These are phyloP conservation scores for Mnemiopsis leidyi DNA, from an alignment of 37 sponge, comb jelly and placozoan species.

Conservation along the genomic window DNA sequence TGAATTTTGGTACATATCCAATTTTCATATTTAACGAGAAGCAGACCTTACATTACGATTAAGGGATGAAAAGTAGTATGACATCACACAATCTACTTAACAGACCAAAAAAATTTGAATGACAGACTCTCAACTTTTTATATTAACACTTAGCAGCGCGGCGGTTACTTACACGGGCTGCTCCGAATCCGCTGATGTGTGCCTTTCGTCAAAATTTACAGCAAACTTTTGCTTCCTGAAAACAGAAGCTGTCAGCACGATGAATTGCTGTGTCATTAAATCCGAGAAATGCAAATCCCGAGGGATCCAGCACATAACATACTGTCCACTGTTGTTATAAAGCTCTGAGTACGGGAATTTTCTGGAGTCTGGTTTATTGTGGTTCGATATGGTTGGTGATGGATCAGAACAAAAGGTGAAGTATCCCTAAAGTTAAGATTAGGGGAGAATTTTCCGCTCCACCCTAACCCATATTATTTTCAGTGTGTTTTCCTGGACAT, in stretches of 20 bases:
- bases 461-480: not conserved
- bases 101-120: no score
- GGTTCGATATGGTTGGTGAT: not conserved
- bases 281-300: not conserved
- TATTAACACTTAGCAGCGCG: no score
- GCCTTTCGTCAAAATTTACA: not conserved
- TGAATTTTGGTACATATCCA: no score
- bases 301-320: no score
- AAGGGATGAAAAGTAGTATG: no score
- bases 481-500: not conserved
- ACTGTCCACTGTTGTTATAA: not conserved
- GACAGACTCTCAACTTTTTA: no score
- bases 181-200: not conserved
- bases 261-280: not conserved
- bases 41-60: no score
- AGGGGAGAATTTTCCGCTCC: not conserved
- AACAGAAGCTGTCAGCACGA: not conserved
- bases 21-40: no score
- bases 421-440: not conserved
- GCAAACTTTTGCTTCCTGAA: conserved; percentile 38
- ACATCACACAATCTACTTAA: no score
- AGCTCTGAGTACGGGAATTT: not conserved
- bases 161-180: conserved; percentile 29
- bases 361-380: not conserved
- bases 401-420: not conserved